These are phyloP conservation scores for Protosalanx chinensis DNA, from an alignment of 2,797 vertebrate species.

Conservation along the genomic window DNA sequence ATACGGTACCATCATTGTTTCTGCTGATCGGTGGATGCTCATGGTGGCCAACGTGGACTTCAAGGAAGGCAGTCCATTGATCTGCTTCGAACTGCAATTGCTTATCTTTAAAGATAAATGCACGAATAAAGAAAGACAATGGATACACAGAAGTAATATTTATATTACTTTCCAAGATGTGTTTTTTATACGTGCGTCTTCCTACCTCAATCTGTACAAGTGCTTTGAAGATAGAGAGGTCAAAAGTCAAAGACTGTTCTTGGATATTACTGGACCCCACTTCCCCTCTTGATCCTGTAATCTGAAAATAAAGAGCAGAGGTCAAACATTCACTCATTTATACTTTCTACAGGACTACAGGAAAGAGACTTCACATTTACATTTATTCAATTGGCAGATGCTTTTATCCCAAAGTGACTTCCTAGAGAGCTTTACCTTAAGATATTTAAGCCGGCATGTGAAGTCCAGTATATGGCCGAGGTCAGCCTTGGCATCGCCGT, in stretches of 20 bases:
- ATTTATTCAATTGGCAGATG: too few species aligned
- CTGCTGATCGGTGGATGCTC: constrained; percentile 81
- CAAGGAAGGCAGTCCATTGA: constrained; percentile 83
- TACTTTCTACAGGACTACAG: neutral
- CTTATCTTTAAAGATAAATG: constrained; percentile 75
- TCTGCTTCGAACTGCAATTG: constrained; percentile 84
- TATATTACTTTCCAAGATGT: neutral
- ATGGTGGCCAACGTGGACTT: constrained; percentile 84
- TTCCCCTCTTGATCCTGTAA: constrained; percentile 82
- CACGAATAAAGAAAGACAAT: neutral
- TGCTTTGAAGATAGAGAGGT: constrained; percentile 93
- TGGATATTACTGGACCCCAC: constrained; percentile 94
- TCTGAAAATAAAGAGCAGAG: constrained; percentile 62
- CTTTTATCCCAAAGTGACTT: neutral
- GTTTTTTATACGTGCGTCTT: neutral
- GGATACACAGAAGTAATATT: neutral
- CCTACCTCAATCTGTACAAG: constrained; percentile 93
- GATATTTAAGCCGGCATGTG: constrained; percentile 92
- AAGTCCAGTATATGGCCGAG: constrained; percentile 97
- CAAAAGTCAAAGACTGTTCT: constrained; percentile 85
- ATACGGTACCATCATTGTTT: constrained; percentile 83
- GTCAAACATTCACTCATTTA: neutral
- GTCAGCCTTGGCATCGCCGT: constrained; percentile 91
- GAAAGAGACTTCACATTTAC: neutral
- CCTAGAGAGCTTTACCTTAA: constrained; percentile 77